These are phyloP conservation scores for Parauchenoglanis punctatus DNA, from an alignment of 2,797 vertebrate species.

Conservation along the genomic window DNA sequence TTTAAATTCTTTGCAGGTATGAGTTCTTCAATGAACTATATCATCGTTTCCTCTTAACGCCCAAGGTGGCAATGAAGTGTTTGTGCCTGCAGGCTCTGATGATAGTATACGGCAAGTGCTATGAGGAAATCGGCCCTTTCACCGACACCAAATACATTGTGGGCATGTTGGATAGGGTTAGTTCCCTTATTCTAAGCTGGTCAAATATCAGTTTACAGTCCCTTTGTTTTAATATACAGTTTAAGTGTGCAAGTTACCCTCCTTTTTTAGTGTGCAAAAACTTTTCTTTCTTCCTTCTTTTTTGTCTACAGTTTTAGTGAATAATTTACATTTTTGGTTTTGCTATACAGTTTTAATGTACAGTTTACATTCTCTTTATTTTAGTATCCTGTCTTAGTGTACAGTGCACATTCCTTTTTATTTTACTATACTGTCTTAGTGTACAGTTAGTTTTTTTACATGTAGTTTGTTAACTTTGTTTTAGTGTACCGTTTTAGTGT, in stretches of 20 bases:
- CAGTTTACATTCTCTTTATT: background rate
- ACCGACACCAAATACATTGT: slow-evolving; percentile 96
- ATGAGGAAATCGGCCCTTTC: slow-evolving; percentile 95
- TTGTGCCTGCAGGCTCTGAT: slow-evolving; percentile 95
- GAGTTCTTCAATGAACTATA: slow-evolving; percentile 99
- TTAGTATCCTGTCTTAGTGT: background rate
- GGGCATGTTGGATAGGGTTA: slow-evolving; percentile 96
- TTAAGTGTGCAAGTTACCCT: background rate
- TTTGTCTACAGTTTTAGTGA: background rate
- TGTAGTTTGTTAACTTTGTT: background rate
- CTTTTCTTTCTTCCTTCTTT: background rate
- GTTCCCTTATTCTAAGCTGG: slow-evolving; percentile 58
- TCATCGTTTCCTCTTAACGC: slow-evolving; percentile 97
- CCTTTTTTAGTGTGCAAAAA: background rate
- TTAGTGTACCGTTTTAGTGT: background rate
- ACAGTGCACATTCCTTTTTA: background rate
- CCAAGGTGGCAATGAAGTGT: slow-evolving; percentile 98
- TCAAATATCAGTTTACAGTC: background rate
- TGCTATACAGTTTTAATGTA: background rate
- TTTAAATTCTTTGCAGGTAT: slow-evolving; percentile 74
- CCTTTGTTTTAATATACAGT: background rate
- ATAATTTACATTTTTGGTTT: background rate
- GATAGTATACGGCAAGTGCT: slow-evolving; percentile 97
- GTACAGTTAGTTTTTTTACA: background rate
- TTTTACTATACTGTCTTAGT: background rate